Conservation (phyloP, 2,113 vertebrate genomes). For the Gymnorhina tibicen region DNA sequence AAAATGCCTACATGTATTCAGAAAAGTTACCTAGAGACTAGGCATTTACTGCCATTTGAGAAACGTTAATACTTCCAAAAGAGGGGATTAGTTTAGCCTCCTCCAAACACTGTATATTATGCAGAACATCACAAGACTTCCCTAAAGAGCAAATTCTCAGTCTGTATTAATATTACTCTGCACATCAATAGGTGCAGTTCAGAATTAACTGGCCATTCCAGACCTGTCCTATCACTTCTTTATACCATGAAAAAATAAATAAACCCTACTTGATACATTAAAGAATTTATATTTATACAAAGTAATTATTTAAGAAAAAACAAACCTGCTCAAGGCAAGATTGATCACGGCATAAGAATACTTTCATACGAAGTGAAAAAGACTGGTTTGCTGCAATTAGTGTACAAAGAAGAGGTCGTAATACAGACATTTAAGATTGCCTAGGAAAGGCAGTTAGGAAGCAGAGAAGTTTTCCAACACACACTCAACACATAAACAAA, state of each 20-base stretch:
- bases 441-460: not conserved
- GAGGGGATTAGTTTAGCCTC: not conserved
- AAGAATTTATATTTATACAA: not conserved
- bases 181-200: not conserved
- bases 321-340: not conserved
- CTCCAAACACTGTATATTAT: not conserved
- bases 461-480: not conserved
- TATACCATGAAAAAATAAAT: not conserved
- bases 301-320: not conserved
- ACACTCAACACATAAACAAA: not conserved
- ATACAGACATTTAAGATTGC: not conserved
- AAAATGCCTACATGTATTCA: not conserved
- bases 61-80: not conserved
- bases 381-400: not conserved
- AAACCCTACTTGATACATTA: not conserved
- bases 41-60: not conserved
- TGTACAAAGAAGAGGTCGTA: not conserved
- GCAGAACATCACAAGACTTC: not conserved
- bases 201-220: not conserved
- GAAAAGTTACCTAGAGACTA: not conserved
- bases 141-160: not conserved
- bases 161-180: not conserved
- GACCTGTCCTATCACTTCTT: not conserved
- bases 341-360: not conserved
- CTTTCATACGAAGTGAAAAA: not conserved